Evolutionary conservation across 2,113 vertebrate species (phyloP).

Genomic region (Campylorhamphus procurvoides): DNA sequence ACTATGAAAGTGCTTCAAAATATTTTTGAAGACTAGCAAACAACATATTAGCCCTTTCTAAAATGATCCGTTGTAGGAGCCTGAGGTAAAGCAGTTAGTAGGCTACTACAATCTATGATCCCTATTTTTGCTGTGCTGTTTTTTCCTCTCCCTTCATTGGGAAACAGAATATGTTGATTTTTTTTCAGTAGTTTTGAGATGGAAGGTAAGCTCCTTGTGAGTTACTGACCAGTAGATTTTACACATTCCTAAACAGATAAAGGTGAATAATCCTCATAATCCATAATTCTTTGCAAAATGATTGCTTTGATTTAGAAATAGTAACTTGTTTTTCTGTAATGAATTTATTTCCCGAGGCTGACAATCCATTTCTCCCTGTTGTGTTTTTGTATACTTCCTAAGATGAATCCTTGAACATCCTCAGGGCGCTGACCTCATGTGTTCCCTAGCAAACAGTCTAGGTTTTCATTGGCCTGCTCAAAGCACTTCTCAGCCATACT

Average conservation of each 20-base stretch:
- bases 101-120: not conserved
- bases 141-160: not conserved
- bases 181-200: not conserved
- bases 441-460: not conserved
- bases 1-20: not conserved
- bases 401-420: not conserved
- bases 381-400: not conserved
- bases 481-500: not conserved
- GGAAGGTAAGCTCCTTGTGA: not conserved
- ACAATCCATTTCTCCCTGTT: not conserved
- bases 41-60: not conserved
- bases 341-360: not conserved
- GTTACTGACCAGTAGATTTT: not conserved
- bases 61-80: not conserved
- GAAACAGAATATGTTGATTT: not conserved
- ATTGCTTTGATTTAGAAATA: not conserved
- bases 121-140: not conserved
- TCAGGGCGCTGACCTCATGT: rapidly evolving
- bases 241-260: not conserved
- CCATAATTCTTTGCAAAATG: not conserved
- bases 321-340: not conserved
- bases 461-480: not conserved
- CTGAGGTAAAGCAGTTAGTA: not conserved
- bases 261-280: not conserved
- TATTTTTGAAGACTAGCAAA: not conserved